Conservation (phyloP, 2,888 invertebrate species). For the Hypselothyrea guttata region DNA sequence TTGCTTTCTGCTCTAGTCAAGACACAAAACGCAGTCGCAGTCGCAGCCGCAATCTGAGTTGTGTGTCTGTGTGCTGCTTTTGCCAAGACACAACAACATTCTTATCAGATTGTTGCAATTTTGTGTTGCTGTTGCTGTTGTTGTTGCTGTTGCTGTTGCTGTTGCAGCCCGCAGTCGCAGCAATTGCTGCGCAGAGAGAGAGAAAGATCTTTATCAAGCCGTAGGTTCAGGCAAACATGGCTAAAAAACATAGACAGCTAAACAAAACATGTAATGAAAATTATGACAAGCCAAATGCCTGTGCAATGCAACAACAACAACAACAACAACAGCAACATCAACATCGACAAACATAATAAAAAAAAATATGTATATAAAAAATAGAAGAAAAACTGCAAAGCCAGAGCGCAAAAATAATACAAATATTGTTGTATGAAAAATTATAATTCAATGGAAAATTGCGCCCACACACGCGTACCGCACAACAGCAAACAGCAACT, state of each 20-base stretch:
- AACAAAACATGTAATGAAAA: conserved; percentile 73
- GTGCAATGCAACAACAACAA: conserved; percentile 20
- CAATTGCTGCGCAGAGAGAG: conserved; percentile 22
- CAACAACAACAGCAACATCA: conserved; percentile 32
- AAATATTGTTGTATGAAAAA: conserved; percentile 53
- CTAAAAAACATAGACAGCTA: conserved; percentile 36
- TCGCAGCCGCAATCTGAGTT: conserved; percentile 13
- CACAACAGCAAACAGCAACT: conserved; percentile 39
- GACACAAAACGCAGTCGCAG: conserved; percentile 40
- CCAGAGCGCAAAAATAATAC: not conserved
- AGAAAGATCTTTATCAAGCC: conserved; percentile 73
- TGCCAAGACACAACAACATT: conserved; percentile 60
- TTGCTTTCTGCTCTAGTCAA: conserved; percentile 21
- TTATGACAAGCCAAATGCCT: conserved; percentile 71
- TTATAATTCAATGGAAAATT: conserved; percentile 74
- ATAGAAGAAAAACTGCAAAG: no score
- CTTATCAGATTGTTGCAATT: conserved; percentile 75
- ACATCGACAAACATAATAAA: conserved; percentile 24
- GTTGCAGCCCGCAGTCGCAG: conserved; percentile 60
- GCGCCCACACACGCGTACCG: conserved; percentile 65
- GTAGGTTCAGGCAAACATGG: conserved; percentile 60
- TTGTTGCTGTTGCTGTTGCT: conserved; percentile 31
- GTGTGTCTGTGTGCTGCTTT: conserved; percentile 36
- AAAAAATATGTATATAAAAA: no score
- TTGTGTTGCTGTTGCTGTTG: conserved; percentile 49